Evolutionary conservation across 2,113 vertebrate genomes (phyloP), one percentile per base, ranked within the genome.

Genomic region (Passer montanus): DNA sequence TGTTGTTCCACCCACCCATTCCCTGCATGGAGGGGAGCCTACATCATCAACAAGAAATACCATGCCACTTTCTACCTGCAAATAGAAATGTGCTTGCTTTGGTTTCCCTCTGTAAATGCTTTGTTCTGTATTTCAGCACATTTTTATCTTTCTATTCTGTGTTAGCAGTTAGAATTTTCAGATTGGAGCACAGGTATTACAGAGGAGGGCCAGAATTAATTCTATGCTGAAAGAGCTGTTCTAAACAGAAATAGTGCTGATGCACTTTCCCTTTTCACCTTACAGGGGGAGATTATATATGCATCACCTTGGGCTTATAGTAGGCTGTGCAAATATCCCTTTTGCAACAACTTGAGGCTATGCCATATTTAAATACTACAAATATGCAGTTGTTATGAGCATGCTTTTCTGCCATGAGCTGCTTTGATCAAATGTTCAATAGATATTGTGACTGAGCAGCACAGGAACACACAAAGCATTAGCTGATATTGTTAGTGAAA

Each of bases 201-300:
- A 22, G 86, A 91, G 63, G 58, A 90, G 67, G 15, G 31, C 24
- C 35, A 39, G 88, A 94, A 94, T 95, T 90, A 92, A 95, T 94
- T 93, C 66, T 94, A 50, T 80, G 80, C 75, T 78, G 3, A 52
- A 97, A 92, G 67, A 94, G 83, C 89, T 87, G 52, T 85, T 96
- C 85, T 96, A 94, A 97, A 96, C 93, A 92, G 90, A 96, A 97
- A 84, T 55, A 39, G 68, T 79, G 62, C 85, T 96, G 84, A 68
- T 53, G 74, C 41, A 24, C 83, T 91, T 92, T 88, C 53, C 52
- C 63, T 94, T 92, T 89, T 86, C 85, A 92, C 94, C 73, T 94
- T 91, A 37, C 44, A 56, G 76, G 68, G 49, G 18, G 18, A 81
- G 84, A 90, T 94, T 87, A 72, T 43, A n/a, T 37, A 67, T 83